These are phyloP conservation scores for Lasioglossum morio DNA, from an alignment of 2,888 invertebrate species.

Conservation along the genomic window DNA sequence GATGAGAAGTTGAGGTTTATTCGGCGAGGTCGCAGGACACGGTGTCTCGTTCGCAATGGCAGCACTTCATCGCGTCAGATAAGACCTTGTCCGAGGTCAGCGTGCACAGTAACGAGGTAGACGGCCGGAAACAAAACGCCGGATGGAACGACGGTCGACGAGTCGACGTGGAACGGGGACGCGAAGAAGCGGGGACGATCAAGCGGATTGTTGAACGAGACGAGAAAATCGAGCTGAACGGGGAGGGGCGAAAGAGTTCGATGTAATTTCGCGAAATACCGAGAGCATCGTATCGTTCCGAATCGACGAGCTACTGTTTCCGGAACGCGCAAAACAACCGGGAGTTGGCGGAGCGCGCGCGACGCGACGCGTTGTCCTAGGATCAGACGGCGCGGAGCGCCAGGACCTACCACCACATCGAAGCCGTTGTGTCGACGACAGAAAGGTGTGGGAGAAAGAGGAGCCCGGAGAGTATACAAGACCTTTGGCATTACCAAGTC, in stretches of 20 bases:
- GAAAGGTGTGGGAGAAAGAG: slow-evolving; percentile 47
- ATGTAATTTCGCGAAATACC: slow-evolving; percentile 60
- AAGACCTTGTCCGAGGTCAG: slow-evolving; percentile 79
- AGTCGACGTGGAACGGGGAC: slow-evolving; percentile 19
- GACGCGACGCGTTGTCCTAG: slow-evolving; percentile 63
- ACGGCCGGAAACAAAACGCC: slow-evolving; percentile 47
- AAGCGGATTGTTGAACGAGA: slow-evolving; percentile 37
- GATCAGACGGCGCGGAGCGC: slow-evolving; percentile 62
- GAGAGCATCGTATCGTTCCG: slow-evolving; percentile 63
- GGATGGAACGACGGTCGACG: slow-evolving; percentile 24
- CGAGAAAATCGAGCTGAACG: slow-evolving; percentile 32
- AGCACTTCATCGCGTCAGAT: slow-evolving; percentile 60
- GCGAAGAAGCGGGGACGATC: slow-evolving; percentile 44
- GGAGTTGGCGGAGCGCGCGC: slow-evolving; percentile 11
- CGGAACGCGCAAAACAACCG: slow-evolving; percentile 34
- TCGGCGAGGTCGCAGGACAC: slow-evolving; percentile 33
- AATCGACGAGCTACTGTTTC: slow-evolving; percentile 56
- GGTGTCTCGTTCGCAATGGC: slow-evolving; percentile 31
- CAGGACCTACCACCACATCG: slow-evolving; percentile 79
- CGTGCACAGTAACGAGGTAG: slow-evolving; percentile 57
- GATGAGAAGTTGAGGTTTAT: slow-evolving; percentile 8
- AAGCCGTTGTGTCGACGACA: slow-evolving; percentile 68
- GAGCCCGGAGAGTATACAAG: slow-evolving; percentile 67
- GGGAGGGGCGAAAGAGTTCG: slow-evolving; percentile 16
- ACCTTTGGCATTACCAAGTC: slow-evolving; percentile 83